These are phyloP conservation scores for Laterallus jamaicensis DNA, from an alignment of 2,113 vertebrate genomes.

Conservation along the genomic window DNA sequence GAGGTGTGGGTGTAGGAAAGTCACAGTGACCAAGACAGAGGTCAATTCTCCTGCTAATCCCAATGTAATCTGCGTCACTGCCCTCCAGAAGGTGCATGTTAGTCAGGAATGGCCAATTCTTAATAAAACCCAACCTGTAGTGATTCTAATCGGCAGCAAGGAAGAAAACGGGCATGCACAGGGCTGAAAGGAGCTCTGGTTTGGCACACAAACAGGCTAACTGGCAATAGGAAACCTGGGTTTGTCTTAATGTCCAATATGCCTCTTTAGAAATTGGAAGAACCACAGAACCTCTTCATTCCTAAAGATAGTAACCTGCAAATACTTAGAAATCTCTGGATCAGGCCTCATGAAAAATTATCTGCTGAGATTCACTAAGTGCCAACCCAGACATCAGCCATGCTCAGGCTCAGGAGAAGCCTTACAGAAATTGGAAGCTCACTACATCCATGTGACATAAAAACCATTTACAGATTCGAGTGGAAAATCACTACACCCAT, in stretches of 20 bases:
- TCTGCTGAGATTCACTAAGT: background rate
- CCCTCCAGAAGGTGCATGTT: background rate
- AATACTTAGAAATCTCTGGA: background rate
- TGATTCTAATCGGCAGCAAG: background rate
- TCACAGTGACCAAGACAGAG: background rate
- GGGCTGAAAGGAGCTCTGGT: background rate
- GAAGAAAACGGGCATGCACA: background rate
- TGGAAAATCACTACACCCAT: background rate
- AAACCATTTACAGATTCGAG: background rate
- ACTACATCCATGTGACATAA: rapidly evolving
- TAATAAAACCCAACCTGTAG: background rate
- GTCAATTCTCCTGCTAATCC: background rate
- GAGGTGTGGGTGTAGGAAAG: background rate
- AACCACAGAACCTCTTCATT: background rate
- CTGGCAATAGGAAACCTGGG: background rate
- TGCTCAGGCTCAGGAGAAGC: background rate
- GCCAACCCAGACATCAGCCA: background rate
- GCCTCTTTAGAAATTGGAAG: background rate
- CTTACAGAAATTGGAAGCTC: background rate
- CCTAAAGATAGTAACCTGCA: background rate
- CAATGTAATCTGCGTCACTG: background rate
- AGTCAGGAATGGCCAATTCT: background rate
- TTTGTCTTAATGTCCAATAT: background rate
- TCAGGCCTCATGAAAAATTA: background rate
- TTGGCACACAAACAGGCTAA: background rate